A percentile compares a stretch with the other conserved stretches of the same genome.
Conservation (phyloP, 2,113 vertebrate species). For the Chroicocephalus ridibundus region DNA sequence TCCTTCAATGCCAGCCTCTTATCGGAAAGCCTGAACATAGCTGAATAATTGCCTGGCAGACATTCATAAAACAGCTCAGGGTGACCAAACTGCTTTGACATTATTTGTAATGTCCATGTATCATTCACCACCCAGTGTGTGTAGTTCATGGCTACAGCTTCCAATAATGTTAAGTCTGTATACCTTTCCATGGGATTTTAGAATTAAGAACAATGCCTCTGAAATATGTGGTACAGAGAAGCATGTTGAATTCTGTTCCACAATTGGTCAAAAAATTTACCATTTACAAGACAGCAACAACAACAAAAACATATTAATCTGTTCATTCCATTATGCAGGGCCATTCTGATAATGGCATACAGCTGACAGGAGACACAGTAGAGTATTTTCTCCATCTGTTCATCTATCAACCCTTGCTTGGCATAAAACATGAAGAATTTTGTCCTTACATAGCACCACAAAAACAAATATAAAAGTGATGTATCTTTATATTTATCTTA, state of each 20-base stretch:
- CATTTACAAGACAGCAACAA: neutral
- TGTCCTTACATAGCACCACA: neutral
- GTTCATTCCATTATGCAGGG: neutral
- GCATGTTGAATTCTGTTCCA: neutral
- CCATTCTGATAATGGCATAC: neutral
- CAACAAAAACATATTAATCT: neutral
- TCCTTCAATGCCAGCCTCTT: constrained; percentile 53
- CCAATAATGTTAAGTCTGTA: neutral
- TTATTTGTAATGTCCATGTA: neutral
- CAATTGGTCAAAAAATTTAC: neutral
- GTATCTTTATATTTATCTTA: neutral
- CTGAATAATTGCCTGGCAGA: constrained; percentile 45
- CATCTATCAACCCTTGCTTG: constrained; percentile 1
- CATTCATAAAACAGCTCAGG: neutral
- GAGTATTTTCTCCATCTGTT: constrained; percentile 51
- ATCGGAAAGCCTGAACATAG: constrained; percentile 35
- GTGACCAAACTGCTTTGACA: neutral
- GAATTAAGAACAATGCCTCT: neutral
- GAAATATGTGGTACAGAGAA: neutral
- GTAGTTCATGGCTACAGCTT: neutral
- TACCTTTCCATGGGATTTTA: neutral
- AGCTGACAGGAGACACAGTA: constrained; percentile 6
- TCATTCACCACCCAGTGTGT: neutral
- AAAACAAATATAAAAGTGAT: neutral
- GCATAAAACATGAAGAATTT: neutral